phyloP scores from a whole-genome alignment of 2,113 vertebrate genomes.

The Oreochromis niloticus region DNA sequence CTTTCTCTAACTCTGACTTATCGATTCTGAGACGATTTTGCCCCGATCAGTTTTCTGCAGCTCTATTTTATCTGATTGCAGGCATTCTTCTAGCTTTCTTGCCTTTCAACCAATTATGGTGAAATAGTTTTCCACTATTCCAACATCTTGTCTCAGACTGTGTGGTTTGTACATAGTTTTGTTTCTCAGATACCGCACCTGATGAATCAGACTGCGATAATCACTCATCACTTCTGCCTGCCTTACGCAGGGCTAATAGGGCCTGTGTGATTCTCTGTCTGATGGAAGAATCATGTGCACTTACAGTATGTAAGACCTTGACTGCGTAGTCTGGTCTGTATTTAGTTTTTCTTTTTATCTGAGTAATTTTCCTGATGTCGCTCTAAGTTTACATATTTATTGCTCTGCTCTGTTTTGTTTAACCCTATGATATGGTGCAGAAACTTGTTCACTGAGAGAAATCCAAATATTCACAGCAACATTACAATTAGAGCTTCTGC shows the following conservation, averaged over 20 bases:
- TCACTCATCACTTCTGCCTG: not conserved
- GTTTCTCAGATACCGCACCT: not conserved
- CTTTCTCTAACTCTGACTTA: not conserved
- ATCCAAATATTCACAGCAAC: not conserved
- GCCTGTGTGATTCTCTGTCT: not conserved
- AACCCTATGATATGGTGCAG: not conserved
- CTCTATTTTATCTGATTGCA: slow-evolving; percentile 16
- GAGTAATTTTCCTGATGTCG: not conserved
- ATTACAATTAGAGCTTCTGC: not conserved
- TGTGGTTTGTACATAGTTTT: not conserved
- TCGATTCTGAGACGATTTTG: slow-evolving; percentile 1
- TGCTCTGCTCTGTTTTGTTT: not conserved
- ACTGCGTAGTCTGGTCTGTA: not conserved
- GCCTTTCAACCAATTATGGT: not conserved
- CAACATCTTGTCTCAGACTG: not conserved
- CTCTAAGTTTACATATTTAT: not conserved
- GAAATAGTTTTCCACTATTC: slow-evolving; percentile 1
- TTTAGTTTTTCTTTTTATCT: not conserved
- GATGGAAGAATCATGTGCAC: not conserved
- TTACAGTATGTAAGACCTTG: not conserved
- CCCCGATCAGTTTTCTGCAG: not conserved
- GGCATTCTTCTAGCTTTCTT: not conserved
- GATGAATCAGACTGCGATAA: not conserved
- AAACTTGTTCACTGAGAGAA: not conserved
- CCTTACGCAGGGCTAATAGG: not conserved